Percentiles rank a stretch among this genome's conserved stretches.
phyloP scores from a whole-genome alignment of 2,113 vertebrate species.

The Menidia beryllina region DNA sequence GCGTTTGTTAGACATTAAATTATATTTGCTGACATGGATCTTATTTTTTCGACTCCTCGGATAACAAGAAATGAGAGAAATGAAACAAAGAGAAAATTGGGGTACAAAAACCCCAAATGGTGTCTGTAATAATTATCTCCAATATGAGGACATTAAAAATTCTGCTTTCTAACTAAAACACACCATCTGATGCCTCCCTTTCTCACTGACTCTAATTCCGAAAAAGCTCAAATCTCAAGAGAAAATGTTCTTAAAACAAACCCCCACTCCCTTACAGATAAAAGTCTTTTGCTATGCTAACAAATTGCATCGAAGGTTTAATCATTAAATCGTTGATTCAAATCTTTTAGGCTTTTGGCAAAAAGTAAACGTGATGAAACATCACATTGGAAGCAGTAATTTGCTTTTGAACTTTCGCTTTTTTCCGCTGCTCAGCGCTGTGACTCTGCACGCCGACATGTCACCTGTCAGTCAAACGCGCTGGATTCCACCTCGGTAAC shows the following conservation, averaged over 20 bases:
- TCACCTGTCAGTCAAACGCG: slow-evolving; percentile 39
- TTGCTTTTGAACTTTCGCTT: neutral
- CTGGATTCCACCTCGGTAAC: slow-evolving; percentile 10
- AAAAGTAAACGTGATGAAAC: slow-evolving; percentile 11
- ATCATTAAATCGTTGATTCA: too few species aligned
- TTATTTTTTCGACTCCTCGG: slow-evolving; percentile 8
- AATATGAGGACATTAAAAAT: slow-evolving; percentile 29
- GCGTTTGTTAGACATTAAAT: slow-evolving; percentile 53
- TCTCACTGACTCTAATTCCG: slow-evolving; percentile 12
- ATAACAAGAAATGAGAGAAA: neutral
- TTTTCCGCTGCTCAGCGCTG: neutral
- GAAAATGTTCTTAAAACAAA: slow-evolving; percentile 15
- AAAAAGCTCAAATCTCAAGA: slow-evolving; percentile 19
- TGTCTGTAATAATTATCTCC: slow-evolving; percentile 21
- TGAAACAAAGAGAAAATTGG: slow-evolving; percentile 14
- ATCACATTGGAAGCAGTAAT: neutral
- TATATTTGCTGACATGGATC: neutral
- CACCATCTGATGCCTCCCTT: slow-evolving; percentile 22
- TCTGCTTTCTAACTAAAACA: slow-evolving; percentile 26
- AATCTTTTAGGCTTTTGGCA: slow-evolving; percentile 20
- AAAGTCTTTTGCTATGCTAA: slow-evolving; percentile 30
- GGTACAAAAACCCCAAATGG: slow-evolving; percentile 22
- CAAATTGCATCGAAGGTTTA: neutral
- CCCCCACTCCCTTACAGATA: neutral
- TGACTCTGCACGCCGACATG: neutral